Base-by-base conservation (phyloP, 2,888 invertebrate species). In the Dinocampus coccinellae region DNA sequence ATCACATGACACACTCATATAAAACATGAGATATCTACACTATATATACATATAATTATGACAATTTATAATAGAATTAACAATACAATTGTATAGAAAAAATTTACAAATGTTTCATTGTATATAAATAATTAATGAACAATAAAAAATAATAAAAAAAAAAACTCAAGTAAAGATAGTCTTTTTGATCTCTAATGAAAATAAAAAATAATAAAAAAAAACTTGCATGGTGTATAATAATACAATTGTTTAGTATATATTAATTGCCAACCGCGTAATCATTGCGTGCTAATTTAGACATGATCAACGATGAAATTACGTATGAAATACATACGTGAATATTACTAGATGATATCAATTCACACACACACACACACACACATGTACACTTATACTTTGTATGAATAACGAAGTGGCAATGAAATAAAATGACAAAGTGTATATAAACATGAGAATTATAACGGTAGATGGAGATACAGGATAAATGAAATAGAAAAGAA, bases 161-260 rank as follows among this genome's bases (percentile, higher is more conserved):
- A 3, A 20, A 4, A 47, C 1, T 6, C 7, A 16, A n/a, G 47
- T 29, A 4, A 29, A 29, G 7, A 7, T n/a, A 16, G 1, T 7
- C 1, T n/a, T 20, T 47, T 16, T 47, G 16, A 47, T 47, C 16
- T 7, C 20, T n/a, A 16, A 47, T 16, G 3, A 47, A 47, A 33
- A 39, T 36, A 16, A 34, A 33, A 52, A 52, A 66, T 67, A 68
- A 70, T 4, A 36, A 42, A 68, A 70, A 34, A 53, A 47, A 58
- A 4, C 16, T 36, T 34, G 22, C 62, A 16, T 33, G 13, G 47
- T n/a, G 16, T 16, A 34, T 42, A 20, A 34, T 10, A 24, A 16
- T 39, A 24, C 62, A 36, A 36, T 26, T 62, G 62, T 62, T 34
- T 36, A 13, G 62, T 42, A 62, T 36, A 36, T 9, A 36, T 10